phyloP scores from a whole-genome alignment of 2,797 vertebrate species.

The Sebastolobus altivelis region DNA sequence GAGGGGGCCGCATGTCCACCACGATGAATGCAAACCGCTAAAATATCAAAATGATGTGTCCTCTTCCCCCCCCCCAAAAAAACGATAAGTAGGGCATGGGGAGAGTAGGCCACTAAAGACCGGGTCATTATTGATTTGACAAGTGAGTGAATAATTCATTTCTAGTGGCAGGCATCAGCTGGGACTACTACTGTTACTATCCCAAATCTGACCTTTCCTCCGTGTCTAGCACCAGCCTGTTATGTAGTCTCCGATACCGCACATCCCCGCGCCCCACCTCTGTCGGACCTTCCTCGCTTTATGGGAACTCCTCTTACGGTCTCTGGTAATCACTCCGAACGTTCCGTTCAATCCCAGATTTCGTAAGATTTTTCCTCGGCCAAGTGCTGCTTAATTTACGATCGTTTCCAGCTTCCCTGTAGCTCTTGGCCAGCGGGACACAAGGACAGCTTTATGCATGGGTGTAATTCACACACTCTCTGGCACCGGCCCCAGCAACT shows the following conservation, averaged over 20 bases:
- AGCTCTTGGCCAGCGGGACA: conserved; percentile 80
- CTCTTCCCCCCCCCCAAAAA: conserved; percentile 62
- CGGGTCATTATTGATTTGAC: conserved; percentile 84
- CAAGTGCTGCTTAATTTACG: conserved; percentile 81
- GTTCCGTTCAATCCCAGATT: conserved; percentile 80
- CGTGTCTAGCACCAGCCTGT: conserved; percentile 37
- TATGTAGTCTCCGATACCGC: conserved; percentile 44
- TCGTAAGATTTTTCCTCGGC: conserved; percentile 76
- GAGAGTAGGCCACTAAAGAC: conserved; percentile 79
- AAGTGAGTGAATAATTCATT: conserved; percentile 86
- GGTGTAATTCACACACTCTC: conserved; percentile 82
- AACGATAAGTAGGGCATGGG: conserved; percentile 79
- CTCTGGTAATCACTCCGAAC: conserved; percentile 76
- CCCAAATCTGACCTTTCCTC: conserved; percentile 58
- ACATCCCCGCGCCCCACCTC: conserved; percentile 39
- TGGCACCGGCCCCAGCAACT: conserved; percentile 78
- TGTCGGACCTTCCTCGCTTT: conserved; percentile 41
- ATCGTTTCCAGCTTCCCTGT: conserved; percentile 80
- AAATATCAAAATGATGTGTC: conserved; percentile 72
- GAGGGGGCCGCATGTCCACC: conserved; percentile 57
- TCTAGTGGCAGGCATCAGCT: conserved; percentile 81
- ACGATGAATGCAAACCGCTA: conserved; percentile 55
- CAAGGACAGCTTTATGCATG: conserved; percentile 82
- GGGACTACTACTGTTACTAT: conserved; percentile 63
- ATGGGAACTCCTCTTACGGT: conserved; percentile 71